A percentile compares a stretch with the other conserved stretches of the same genome.
Evolutionary conservation across 1,140 invertebrate genomes (phyloP).

Genomic region (Drosophila bipectinata): DNA sequence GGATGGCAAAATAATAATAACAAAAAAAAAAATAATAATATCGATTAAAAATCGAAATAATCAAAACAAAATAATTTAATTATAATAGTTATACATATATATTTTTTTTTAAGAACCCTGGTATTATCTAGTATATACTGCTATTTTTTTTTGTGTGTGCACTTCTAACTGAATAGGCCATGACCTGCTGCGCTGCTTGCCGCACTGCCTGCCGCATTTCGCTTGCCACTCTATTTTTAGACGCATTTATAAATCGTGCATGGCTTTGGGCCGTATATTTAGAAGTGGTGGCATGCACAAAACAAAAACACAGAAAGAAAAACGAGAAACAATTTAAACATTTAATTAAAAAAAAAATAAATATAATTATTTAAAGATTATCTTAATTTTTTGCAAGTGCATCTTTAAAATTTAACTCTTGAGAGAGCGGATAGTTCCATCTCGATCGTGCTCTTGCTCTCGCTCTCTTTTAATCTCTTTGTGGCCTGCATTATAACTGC

Average conservation of each 20-base stretch:
- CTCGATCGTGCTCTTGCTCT: background rate
- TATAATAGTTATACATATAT: too few relatives aligned
- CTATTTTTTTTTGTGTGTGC: conserved; percentile 3
- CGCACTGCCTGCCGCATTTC: conserved; percentile 32
- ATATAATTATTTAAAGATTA: conserved; percentile 1
- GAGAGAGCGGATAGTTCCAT: background rate
- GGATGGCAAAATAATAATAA: background rate
- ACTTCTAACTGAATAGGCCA: conserved; percentile 75
- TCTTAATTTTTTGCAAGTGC: background rate
- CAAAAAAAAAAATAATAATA: background rate
- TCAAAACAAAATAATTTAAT: background rate
- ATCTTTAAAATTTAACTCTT: background rate
- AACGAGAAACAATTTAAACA: conserved; percentile 10
- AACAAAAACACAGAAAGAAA: conserved; percentile 11
- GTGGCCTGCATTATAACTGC: conserved; percentile 8
- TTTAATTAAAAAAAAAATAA: conserved; percentile 3
- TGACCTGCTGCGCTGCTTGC: conserved; percentile 72
- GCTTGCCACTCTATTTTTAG: conserved; percentile 79
- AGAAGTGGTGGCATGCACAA: conserved; percentile 71
- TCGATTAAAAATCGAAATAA: background rate
- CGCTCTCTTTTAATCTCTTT: background rate
- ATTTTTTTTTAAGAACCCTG: too few relatives aligned
- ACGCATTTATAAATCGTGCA: conserved; percentile 83
- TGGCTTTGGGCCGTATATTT: conserved; percentile 80
- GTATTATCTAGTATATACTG: background rate